Evolutionary conservation across 2,888 invertebrate species (phyloP).

Genomic region (Adelognathus sp.): DNA sequence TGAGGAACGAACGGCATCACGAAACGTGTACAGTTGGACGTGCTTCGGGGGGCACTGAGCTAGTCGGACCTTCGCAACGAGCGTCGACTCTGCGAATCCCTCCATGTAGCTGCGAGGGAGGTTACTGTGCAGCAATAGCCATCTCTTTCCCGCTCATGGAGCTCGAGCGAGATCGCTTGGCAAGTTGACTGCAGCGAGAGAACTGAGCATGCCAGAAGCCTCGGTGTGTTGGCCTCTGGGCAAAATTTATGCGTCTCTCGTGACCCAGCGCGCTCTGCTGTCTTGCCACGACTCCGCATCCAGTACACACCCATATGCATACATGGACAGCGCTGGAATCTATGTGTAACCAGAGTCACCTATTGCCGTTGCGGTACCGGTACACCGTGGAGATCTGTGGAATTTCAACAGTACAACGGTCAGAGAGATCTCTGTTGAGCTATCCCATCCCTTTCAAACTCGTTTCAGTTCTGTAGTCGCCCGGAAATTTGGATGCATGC

Average conservation of each 20-base stretch:
- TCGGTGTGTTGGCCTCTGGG: slow-evolving; percentile 19
- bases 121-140: not conserved
- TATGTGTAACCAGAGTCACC: not conserved
- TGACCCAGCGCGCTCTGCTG: slow-evolving; percentile 11
- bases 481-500: not conserved
- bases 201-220: slow-evolving; percentile 6
- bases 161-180: not conserved
- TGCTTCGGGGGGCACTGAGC: slow-evolving; percentile 11
- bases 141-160: not conserved
- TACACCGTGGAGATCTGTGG: not conserved
- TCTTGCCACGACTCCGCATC: slow-evolving; percentile 6
- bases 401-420: slow-evolving; percentile 12
- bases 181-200: slow-evolving; percentile 28
- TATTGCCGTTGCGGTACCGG: not conserved
- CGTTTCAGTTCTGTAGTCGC: not conserved
- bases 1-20: slow-evolving; percentile 46
- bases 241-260: slow-evolving; percentile 45
- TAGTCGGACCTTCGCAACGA: slow-evolving; percentile 10
- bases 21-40: slow-evolving; percentile 35
- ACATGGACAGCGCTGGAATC: not conserved
- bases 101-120: not conserved
- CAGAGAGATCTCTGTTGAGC: slow-evolving; percentile 1
- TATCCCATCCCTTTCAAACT: not conserved
- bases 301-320: not conserved
- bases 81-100: not conserved